Evolutionary conservation across 2,113 vertebrate species (phyloP), one percentile per base, ranked within the genome.

Genomic region (Melanerpes aurifrons): DNA sequence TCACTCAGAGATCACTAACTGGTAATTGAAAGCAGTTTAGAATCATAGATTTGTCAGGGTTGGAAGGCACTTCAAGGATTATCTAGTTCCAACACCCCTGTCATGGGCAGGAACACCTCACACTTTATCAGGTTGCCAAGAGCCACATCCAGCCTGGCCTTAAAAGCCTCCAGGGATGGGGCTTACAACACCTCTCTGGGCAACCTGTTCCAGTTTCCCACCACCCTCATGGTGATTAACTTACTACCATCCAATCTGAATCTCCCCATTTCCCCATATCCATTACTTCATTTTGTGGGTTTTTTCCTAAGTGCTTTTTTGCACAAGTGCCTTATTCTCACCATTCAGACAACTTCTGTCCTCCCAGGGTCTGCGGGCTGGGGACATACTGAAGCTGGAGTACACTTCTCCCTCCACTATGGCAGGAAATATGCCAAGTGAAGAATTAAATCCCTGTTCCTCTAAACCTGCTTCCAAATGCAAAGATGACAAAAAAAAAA

Each of bases 391-490:
- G 7, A 8, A 45, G 26, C 29, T 61, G 24, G 7, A 75, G 24
- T 16, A 47, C 90, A 82, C 6, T 48, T 57, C 53, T 25, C 32
- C 62, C 50, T 79, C 50, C 14, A 1, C 24, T 80, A 21, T 0
- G 12, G 25, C 21, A 18, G 71, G 50, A 86, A 78, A 66, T 4
- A 28, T 1, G 10, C 6, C 18, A 89, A 92, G 24, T 20, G 29
- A 78, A 88, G 85, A 93, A 92, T 54, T 7, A 32, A 79, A 28
- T 81, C 29, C 31, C 28, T 73, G 66, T 53, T 15, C 71, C 10
- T 59, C 35, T 50, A 89, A 96, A 31, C 3, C n/a, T 26, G 15
- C 82, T 94, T 71, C 45, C 50, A 92, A 94, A 94, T 28, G 43
- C 59, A 83, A 82, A 81, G 40, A 43, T 2, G 17, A 87, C 48